A percentile compares a stretch with the other conserved stretches of the same genome.
These are phyloP conservation scores for Agelastica alni DNA, from an alignment of 2,888 invertebrate species.

Conservation along the genomic window DNA sequence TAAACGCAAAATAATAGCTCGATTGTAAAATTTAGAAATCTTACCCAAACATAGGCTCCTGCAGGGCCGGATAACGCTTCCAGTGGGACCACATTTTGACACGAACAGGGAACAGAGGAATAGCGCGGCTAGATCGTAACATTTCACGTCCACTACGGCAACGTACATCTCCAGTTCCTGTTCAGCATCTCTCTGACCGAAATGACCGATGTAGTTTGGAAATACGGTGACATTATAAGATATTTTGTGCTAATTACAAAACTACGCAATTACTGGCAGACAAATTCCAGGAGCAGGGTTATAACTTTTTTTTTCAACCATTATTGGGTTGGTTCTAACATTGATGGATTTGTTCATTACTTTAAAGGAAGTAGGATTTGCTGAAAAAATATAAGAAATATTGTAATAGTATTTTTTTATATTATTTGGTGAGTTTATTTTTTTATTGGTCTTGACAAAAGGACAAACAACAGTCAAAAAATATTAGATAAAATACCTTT, in stretches of 20 bases:
- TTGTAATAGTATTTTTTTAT: not conserved
- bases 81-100: slow-evolving; percentile 79
- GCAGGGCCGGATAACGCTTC: slow-evolving; percentile 75
- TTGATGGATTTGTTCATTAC: slow-evolving; percentile 66
- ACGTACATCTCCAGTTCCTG: slow-evolving; percentile 82
- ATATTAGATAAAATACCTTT: too few species aligned
- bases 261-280: slow-evolving; percentile 78
- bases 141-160: slow-evolving; percentile 81
- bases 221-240: slow-evolving; percentile 85
- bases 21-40: slow-evolving; percentile 18
- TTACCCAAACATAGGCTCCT: slow-evolving; percentile 75
- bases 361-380: slow-evolving; percentile 59
- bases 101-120: slow-evolving; percentile 84
- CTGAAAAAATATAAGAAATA: slow-evolving; percentile 45
- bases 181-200: slow-evolving; percentile 80
- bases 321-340: slow-evolving; percentile 52
- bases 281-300: slow-evolving; percentile 84
- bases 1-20: too few species aligned
- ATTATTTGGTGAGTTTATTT: too few species aligned
- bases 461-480: too few species aligned
- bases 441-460: too few species aligned
- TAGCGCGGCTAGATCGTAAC: slow-evolving; percentile 81
- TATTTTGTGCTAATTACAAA: slow-evolving; percentile 77
- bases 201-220: slow-evolving; percentile 84
- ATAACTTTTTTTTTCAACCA: slow-evolving; percentile 46